A percentile compares a stretch with the other conserved stretches of the same genome.
Conservation (phyloP, 2,797 vertebrate genomes). For the Micrastur ruficollis region DNA sequence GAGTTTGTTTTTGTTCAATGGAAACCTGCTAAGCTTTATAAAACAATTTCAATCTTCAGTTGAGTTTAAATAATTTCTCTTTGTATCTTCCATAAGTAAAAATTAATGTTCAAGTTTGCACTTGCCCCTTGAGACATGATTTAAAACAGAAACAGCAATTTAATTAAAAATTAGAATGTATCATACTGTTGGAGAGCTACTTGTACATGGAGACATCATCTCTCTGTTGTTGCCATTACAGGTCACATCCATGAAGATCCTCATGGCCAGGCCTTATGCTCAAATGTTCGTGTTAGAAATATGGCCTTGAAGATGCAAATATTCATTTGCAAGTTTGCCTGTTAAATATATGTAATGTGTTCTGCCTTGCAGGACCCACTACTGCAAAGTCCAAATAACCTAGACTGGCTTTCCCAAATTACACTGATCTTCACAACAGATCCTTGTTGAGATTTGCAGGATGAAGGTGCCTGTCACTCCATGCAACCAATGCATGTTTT, state of each 20-base stretch:
- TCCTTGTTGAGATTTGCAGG: not conserved
- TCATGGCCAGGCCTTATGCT: not conserved
- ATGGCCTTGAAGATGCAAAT: not conserved
- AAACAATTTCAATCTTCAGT: not conserved
- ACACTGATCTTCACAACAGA: not conserved
- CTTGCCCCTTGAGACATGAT: not conserved
- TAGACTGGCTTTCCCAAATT: not conserved
- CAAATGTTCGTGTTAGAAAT: not conserved
- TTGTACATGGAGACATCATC: not conserved
- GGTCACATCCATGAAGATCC: not conserved
- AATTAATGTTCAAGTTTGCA: not conserved
- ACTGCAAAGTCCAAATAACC: not conserved
- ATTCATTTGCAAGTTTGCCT: not conserved
- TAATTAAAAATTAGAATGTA: not conserved
- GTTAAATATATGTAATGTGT: not conserved
- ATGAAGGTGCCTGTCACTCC: not conserved
- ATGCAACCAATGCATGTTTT: not conserved
- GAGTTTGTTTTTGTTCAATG: not conserved
- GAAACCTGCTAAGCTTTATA: not conserved
- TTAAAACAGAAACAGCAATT: not conserved
- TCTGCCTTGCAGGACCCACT: not conserved
- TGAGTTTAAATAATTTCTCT: not conserved
- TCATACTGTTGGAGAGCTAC: not conserved
- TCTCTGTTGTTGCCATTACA: not conserved
- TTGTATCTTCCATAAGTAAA: not conserved